Percentiles rank a stretch among this genome's conserved stretches.
Conservation (phyloP, 2,797 vertebrate species). For the Mormyrus proboscirostris region DNA sequence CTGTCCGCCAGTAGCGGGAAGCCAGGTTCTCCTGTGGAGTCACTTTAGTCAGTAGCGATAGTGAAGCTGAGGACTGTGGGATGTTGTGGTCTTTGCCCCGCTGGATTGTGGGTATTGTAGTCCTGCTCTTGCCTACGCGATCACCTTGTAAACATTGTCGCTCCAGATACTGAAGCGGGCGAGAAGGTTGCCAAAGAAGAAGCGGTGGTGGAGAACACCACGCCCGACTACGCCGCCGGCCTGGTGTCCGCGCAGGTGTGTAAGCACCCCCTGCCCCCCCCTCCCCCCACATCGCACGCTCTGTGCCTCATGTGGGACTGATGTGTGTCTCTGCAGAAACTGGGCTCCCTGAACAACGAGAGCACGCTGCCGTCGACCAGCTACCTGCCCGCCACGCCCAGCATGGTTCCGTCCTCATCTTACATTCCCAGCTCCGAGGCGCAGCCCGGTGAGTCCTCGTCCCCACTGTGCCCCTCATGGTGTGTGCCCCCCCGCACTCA, state of each 20-base stretch:
- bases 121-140: background rate
- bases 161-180: constrained; percentile 76
- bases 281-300: background rate
- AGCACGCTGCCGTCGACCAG: constrained; percentile 67
- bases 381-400: background rate
- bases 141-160: background rate
- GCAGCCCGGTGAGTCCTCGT: constrained; percentile 69
- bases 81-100: background rate
- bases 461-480: background rate
- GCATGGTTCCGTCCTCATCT: constrained; percentile 43
- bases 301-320: background rate
- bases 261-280: no score
- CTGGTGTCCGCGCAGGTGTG: constrained; percentile 91
- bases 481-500: background rate
- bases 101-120: background rate
- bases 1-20: background rate
- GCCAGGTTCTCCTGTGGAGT: background rate
- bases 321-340: constrained; percentile 70
- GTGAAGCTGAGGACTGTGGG: background rate
- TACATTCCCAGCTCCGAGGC: constrained; percentile 90
- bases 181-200: constrained; percentile 94
- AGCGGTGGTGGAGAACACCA: constrained; percentile 85
- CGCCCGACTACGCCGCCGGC: constrained; percentile 93
- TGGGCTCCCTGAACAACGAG: constrained; percentile 78
- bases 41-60: background rate